Conservation (phyloP, 2,888 invertebrate genomes). For the Drosophila buzzatii region DNA sequence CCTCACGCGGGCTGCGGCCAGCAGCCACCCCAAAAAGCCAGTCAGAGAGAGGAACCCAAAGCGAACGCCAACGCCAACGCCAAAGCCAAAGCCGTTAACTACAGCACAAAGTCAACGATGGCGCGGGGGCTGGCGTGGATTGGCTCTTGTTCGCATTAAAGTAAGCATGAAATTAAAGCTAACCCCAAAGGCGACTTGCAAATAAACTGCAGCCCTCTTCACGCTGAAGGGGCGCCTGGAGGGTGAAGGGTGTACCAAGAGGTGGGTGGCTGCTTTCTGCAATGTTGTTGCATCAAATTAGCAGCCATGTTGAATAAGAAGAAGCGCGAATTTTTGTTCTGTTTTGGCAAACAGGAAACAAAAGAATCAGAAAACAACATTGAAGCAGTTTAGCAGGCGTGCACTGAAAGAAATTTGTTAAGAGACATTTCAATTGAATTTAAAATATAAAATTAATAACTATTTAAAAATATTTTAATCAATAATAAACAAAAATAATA, state of each 20-base stretch:
- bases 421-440: too few relatives aligned
- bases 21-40: constrained; percentile 34
- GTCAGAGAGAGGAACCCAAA: constrained; percentile 29
- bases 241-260: not conserved
- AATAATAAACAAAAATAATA: too few relatives aligned
- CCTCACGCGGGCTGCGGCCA: constrained; percentile 60
- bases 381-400: constrained; percentile 15
- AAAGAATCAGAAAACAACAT: constrained; percentile 32
- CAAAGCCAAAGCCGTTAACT: constrained; percentile 73
- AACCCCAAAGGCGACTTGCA: constrained; percentile 69
- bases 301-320: constrained; percentile 69
- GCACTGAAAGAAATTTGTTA: constrained; percentile 25
- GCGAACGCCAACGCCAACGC: constrained; percentile 44
- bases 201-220: constrained; percentile 63
- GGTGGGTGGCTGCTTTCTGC: constrained; percentile 38
- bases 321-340: constrained; percentile 59
- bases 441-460: too few relatives aligned
- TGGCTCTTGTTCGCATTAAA: constrained; percentile 76
- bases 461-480: too few relatives aligned
- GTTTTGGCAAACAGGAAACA: constrained; percentile 41
- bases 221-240: not conserved
- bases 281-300: constrained; percentile 78
- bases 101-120: constrained; percentile 73
- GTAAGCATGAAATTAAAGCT: constrained; percentile 84
- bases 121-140: constrained; percentile 18